phyloP scores from a whole-genome alignment of 2,113 vertebrate species.

The Atherinomorus stipes region DNA sequence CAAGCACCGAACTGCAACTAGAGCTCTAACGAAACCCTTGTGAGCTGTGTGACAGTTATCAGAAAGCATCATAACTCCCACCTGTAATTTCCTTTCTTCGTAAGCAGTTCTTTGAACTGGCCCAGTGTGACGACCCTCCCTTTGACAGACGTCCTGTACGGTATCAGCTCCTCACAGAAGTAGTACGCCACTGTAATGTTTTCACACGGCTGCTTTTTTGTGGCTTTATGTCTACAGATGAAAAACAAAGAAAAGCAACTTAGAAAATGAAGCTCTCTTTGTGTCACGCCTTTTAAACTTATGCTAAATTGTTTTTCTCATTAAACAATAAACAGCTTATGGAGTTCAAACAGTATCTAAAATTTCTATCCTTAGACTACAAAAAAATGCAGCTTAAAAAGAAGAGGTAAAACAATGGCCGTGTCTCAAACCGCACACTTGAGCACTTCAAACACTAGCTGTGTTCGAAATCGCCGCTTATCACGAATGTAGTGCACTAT shows the following conservation, averaged over 20 bases:
- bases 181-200: conserved; percentile 95
- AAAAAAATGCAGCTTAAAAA: neutral
- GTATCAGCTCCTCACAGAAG: conserved; percentile 96
- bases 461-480: too few species aligned
- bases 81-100: conserved; percentile 97
- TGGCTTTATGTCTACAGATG: conserved; percentile 84
- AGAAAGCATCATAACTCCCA: conserved; percentile 49
- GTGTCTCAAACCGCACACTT: too few species aligned
- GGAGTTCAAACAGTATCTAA: neutral
- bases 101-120: conserved; percentile 97
- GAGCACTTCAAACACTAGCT: too few species aligned
- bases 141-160: conserved; percentile 91
- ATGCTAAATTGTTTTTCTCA: neutral
- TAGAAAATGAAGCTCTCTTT: neutral
- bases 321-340: neutral
- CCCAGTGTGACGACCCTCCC: conserved; percentile 90
- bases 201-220: conserved; percentile 85
- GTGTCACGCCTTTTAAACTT: neutral
- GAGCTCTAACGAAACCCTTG: too few species aligned
- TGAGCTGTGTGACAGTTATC: too few species aligned
- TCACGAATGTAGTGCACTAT: too few species aligned
- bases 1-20: too few species aligned
- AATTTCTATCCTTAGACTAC: neutral
- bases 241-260: neutral
- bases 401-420: neutral